Evolutionary conservation across 2,888 invertebrate genomes (phyloP), one percentile per base, ranked within the genome.

Genomic region (Omphaloscelis lunosa): DNA sequence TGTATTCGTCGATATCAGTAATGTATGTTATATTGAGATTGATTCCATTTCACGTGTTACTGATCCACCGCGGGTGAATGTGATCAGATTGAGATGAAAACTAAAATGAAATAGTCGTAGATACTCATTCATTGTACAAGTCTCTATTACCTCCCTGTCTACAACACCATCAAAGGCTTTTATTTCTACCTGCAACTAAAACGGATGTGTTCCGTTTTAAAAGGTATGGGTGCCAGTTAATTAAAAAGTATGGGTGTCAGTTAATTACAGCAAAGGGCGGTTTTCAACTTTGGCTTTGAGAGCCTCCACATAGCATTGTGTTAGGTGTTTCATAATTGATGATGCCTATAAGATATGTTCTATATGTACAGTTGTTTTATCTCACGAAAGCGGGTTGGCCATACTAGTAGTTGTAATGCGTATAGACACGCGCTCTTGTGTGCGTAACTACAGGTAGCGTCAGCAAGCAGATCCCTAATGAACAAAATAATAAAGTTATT

Each of bases 21-120:
- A 56, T 27, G 79, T 65, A 63, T 63, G 53, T 62, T 73, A 29
- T 48, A 51, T 62, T 48, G 74, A 84, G 67, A 63, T 71, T 80
- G 67, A 74, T 56, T 80, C 67, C 53, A 61, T 72, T 67, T 27
- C 67, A 23, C 41, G 56, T 45, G 15, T 53, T 51, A 27, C 41
- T 53, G 27, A 51, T 58, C n/a, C 41, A 29, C 23, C 6, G 68
- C 23, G 20, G 29, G 29, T 23, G 63, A 29, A 69, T 61, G 9
- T 15, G 63, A 66, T 48, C 12, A 17, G 20, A 53, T 53, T 51
- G 27, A 34, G n/a, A 56, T 63, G 15, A 51, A 73, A 0, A 53
- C 53, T 34, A 8, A 39, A 27, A 48, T 39, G 27, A 39, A 34
- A n/a, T 53, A 4, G n/a, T 53, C 11, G 12, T 29, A 29, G 39